Evolutionary conservation across 2,113 vertebrate species (phyloP).

Genomic region (Mellivora capensis): DNA sequence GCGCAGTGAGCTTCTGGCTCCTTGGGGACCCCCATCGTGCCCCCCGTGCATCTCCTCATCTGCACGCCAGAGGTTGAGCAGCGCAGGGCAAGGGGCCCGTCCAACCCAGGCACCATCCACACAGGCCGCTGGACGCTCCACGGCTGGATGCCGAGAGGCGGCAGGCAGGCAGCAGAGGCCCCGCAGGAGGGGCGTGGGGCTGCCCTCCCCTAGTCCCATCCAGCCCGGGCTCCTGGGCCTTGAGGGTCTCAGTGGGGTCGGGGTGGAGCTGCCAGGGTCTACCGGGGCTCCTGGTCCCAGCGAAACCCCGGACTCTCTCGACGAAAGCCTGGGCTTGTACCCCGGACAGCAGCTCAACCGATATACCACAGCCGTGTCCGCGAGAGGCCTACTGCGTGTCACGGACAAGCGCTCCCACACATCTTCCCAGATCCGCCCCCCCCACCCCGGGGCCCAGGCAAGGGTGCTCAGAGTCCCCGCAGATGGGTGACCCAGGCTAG

Average conservation of each 20-base stretch:
- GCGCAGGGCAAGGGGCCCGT: accelerated
- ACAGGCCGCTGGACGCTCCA: background rate
- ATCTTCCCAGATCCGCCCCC: accelerated
- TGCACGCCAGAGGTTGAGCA: accelerated
- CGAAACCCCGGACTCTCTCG: background rate
- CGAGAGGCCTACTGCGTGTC: accelerated
- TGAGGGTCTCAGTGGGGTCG: background rate
- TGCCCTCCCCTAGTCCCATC: background rate
- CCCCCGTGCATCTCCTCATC: accelerated
- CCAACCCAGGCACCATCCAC: background rate
- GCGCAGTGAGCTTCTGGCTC: background rate
- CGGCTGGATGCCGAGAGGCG: background rate
- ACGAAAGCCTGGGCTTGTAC: background rate
- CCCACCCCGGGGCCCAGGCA: accelerated
- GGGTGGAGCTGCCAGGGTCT: background rate
- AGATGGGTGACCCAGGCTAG: accelerated
- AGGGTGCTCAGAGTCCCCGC: background rate
- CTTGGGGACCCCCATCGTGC: accelerated
- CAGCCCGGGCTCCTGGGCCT: background rate
- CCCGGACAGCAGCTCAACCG: background rate
- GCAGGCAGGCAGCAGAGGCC: accelerated
- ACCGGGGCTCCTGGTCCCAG: background rate
- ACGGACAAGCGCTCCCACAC: accelerated
- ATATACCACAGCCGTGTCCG: accelerated
- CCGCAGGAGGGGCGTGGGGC: background rate